Base-by-base conservation (phyloP, 2,113 vertebrate genomes). In the Aspidoscelis tigris region DNA sequence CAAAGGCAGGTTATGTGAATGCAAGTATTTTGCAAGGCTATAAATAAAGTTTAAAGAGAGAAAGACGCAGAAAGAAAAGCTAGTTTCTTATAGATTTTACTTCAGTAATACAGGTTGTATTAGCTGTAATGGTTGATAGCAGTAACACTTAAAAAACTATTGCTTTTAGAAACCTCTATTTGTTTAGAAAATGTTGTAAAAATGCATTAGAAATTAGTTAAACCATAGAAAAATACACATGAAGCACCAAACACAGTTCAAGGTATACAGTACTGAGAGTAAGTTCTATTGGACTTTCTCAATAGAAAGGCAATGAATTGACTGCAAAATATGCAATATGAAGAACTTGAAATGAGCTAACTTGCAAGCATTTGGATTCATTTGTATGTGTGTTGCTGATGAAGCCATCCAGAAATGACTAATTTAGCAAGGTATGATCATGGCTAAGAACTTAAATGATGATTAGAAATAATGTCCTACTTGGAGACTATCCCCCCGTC, bases 21-120 rank as follows among this genome's bases (percentile, higher is more conserved):
- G 89, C 84, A 92, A 95, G 93, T 94, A 91, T 94, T 96, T 96
- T 91, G 88, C 90, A 92, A 93, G 90, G 90, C 88, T 95, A 95
- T 94, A 96, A 95, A 95, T 95, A 96, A 96, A 94, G 94, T 93
- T 93, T 94, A 93, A 95, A 93, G 92, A 93, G 89, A 93, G 85
- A 95, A 94, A 90, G 86, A 92, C 89, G 84, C 80, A 93, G 93
- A 93, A 94, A 92, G 88, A 93, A 89, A 92, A 89, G 90, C 88
- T 92, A 82, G 75, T 90, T 95, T 93, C 82, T 75, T 89, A 91
- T 86, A 82, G 77, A 89, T 93, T 87, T 90, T 3, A 1, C 89
- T 93, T 84, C 72, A 89, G 88, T 82, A 92, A 75, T 86, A 89
- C 44, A 61, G 66, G 87, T 0, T 10, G 81, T 84, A 89, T 94